A percentile compares a stretch with the other conserved stretches of the same genome.
Evolutionary conservation across 2,113 vertebrate genomes (phyloP).

Genomic region (Strix uralensis): DNA sequence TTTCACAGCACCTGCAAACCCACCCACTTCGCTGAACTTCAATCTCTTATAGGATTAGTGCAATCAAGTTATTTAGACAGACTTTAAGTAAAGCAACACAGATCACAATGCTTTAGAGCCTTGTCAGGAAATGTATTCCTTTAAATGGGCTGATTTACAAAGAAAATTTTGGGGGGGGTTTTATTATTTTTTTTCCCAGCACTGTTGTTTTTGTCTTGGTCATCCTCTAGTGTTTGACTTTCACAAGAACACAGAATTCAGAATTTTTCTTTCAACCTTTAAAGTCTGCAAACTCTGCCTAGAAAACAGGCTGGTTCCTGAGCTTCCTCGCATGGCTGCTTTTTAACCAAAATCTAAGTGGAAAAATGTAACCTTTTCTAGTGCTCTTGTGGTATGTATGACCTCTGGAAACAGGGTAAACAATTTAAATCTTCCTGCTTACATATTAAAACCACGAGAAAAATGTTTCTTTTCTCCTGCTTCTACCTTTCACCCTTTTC

Average conservation of each 20-base stretch:
- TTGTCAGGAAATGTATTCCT: background rate
- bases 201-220: background rate
- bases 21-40: background rate
- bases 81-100: background rate
- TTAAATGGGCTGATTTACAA: background rate
- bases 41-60: accelerated
- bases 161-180: background rate
- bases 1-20: background rate
- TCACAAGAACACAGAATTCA: background rate
- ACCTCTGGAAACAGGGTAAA: background rate
- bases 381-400: background rate
- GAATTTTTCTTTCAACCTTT: background rate
- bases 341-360: background rate
- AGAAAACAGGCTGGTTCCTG: background rate
- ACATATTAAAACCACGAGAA: background rate
- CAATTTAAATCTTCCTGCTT: background rate
- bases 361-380: constrained; percentile 22
- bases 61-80: background rate
- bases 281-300: background rate
- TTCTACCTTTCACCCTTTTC: background rate
- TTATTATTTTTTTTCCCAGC: too few species aligned
- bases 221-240: background rate
- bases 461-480: background rate
- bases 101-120: background rate
- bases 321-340: background rate